Evolutionary conservation across 1,140 invertebrate genomes (phyloP), one percentile per base, ranked within the genome.

Genomic region (Sweltsa coloradensis): DNA sequence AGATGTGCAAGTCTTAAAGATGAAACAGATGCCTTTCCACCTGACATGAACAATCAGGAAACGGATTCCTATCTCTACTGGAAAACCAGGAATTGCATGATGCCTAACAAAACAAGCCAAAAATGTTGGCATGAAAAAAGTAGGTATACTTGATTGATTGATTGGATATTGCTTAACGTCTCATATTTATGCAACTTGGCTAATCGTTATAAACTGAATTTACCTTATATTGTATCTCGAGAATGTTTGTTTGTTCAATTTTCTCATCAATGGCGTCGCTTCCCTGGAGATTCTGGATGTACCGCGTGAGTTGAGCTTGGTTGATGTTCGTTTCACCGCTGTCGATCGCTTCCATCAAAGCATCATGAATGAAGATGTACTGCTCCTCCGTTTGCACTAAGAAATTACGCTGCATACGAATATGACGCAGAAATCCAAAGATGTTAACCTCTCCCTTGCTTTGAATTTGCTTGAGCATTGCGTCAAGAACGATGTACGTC

Each of bases 281-380:
- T 46, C 71, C 64, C 27, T 75, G 69, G 56, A 83, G 68, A 50
- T 69, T 69, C 51, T 76, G 72, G 47, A 83, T 66, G 54, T 83
- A 83, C 45, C 71, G 64, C 37, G 73, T 60, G 44, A 85, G 67
- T 55, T 81, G 70, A 44, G 75, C 69, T 37, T 72, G 68, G 41
- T 75, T 75, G 16, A 94, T 79, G 67, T 91, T 89, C 0, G 90
- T 94, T 62, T 94, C 86, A 9, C 85, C 85, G 54, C 70, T 70
- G 46, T 92, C 80, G 34, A 96, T 90, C 41, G 90, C 91, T 66
- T 96, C 92, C n/a, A 92, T 72, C 21, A 97, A 60, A 2, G 91
- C 91, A 65, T 95, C 90, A 66, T 97, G 92, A 53, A 97, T 90
- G 68, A 97, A 95, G 52, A 95, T 90, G 66, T 96, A 97, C 60